Evolutionary conservation across 2,113 vertebrate genomes (phyloP), one percentile per base, ranked within the genome.

Genomic region (Onychostruthus taczanowskii): DNA sequence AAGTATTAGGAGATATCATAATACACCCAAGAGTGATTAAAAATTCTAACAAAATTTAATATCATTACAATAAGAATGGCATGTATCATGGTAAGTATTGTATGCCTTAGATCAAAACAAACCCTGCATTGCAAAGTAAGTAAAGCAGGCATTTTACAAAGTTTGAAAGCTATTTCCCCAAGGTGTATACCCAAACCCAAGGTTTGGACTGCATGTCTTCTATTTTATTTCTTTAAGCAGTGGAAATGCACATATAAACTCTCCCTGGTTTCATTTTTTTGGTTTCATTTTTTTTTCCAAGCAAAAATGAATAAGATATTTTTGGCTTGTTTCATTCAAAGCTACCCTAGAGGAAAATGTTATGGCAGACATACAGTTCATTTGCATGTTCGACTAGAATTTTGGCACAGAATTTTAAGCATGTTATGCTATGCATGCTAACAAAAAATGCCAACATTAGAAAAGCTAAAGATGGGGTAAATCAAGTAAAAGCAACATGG

Each of bases 271-370:
- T 41, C 39, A 41, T 41, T 41, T 41, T 85, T 96, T 94, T 87
- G 37, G 18, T 82, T 94, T 67, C 41, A 2, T 41, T 83, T 96
- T 92, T 92, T 41, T 43, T 91, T 91, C 89, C 83, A 70, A 91
- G 66, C 52, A 87, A 92, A 96, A 95, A 81, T 63, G 62, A 96
- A 95, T 78, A 94, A 79, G 91, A 95, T 94, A 96, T 93, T 96
- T 95, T 92, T 96, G 92, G 81, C 84, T 84, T 74, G 39, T 72
- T 86, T 79, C 49, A 68, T 84, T 96, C 68, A 92, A 69, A 88
- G 56, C 18, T 78, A 79, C 81, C 96, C 95, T 96, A 92, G 94
- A 96, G 96, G 73, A 92, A 95, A 96, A 93, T 56, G 4, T 22
- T 83, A 53, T 96, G 96, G 96, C 96, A 97, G 92, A 77, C 50